Evolutionary conservation across 2,888 invertebrate genomes (phyloP).

Genomic region (Meghimatium bilineatum): DNA sequence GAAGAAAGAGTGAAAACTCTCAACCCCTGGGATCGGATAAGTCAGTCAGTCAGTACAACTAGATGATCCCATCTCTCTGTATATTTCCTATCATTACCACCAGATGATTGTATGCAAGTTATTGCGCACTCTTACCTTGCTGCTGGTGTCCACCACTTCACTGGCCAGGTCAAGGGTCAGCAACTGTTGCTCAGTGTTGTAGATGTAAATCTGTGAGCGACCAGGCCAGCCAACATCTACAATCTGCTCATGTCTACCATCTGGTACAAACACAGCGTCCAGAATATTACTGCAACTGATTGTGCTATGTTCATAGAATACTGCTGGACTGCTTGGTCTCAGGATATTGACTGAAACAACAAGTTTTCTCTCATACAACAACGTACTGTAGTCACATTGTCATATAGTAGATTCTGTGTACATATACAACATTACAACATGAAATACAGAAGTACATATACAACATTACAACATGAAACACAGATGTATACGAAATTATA

Average conservation of each 20-base stretch:
- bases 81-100: too few species aligned
- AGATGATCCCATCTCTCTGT: too few species aligned
- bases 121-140: conserved; percentile 4
- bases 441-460: too few species aligned
- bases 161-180: conserved; percentile 54
- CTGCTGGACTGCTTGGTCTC: conserved; percentile 60
- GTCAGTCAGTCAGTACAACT: too few species aligned
- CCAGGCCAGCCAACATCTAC: conserved; percentile 65
- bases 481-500: too few species aligned
- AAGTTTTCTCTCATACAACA: not conserved
- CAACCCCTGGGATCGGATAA: too few species aligned
- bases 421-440: too few species aligned
- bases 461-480: too few species aligned
- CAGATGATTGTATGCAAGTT: too few species aligned
- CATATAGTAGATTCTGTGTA: too few species aligned
- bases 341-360: conserved; percentile 82
- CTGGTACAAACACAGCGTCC: conserved; percentile 66
- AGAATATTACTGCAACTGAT: conserved; percentile 47
- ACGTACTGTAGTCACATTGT: too few species aligned
- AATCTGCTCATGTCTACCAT: conserved; percentile 45
- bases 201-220: conserved; percentile 67
- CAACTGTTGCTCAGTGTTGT: conserved; percentile 65
- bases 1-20: too few species aligned
- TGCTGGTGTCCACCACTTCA: conserved; percentile 9
- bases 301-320: conserved; percentile 58